A percentile compares a stretch with the other conserved stretches of the same genome.
Conservation (phyloP, 2,113 vertebrate species). For the Uria lomvia region DNA sequence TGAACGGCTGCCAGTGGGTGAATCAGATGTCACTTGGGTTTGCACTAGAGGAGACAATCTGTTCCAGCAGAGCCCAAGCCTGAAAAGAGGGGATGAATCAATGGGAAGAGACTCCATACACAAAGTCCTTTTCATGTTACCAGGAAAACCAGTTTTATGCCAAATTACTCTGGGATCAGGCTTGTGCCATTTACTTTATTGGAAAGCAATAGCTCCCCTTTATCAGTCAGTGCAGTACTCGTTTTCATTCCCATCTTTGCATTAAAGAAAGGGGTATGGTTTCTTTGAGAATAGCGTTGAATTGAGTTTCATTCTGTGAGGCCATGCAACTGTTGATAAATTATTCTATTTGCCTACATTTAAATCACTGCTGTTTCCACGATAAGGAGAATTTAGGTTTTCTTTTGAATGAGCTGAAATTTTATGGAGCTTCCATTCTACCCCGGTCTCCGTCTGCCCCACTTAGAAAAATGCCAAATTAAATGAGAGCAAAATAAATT, state of each 20-base stretch:
- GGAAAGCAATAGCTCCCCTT: conserved; percentile 49
- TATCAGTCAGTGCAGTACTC: conserved; percentile 51
- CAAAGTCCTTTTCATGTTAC: conserved; percentile 16
- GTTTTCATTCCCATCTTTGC: conserved; percentile 51
- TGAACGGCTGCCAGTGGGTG: conserved; percentile 57
- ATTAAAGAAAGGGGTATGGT: neutral
- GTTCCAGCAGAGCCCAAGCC: conserved; percentile 8
- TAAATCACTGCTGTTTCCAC: neutral
- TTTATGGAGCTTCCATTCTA: neutral
- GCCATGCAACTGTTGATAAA: conserved; percentile 12
- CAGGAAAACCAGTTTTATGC: conserved; percentile 20
- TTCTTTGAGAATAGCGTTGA: neutral
- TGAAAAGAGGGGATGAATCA: conserved; percentile 40
- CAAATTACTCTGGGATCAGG: conserved; percentile 28
- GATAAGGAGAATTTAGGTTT: conserved; percentile 15
- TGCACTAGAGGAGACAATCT: conserved; percentile 30
- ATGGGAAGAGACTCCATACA: neutral
- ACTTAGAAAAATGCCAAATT: neutral
- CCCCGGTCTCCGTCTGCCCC: neutral
- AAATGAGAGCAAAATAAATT: neutral
- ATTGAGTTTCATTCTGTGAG: conserved; percentile 2
- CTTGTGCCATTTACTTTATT: conserved; percentile 48
- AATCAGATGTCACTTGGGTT: conserved; percentile 60
- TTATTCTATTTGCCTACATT: neutral
- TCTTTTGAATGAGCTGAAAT: neutral